Evolutionary conservation across 2,113 vertebrate species (phyloP).

Genomic region (Gallinago paraguaiae): DNA sequence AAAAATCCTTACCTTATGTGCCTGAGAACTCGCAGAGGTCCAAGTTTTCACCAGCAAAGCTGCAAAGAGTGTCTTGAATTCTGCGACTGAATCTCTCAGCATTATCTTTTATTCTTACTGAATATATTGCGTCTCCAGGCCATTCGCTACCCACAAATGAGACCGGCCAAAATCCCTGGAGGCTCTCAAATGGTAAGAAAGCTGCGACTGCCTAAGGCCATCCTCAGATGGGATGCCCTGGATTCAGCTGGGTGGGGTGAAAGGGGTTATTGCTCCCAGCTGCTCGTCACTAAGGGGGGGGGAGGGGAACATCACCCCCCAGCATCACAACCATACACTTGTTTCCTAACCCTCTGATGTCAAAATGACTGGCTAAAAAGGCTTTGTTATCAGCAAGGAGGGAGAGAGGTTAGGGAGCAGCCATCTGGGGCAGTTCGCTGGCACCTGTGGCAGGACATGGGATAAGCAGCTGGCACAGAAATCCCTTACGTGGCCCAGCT

Average conservation of each 20-base stretch:
- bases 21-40: neutral
- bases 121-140: neutral
- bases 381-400: fast-evolving
- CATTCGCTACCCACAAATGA: neutral
- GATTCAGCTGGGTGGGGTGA: neutral
- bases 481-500: neutral
- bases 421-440: neutral
- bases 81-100: neutral
- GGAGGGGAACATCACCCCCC: neutral
- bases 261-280: constrained; percentile 33
- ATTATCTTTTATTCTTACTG: neutral
- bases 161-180: neutral
- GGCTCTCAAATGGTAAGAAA: neutral
- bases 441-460: neutral
- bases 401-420: neutral
- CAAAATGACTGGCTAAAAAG: neutral
- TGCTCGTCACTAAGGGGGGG: neutral
- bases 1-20: fast-evolving
- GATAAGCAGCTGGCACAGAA: neutral
- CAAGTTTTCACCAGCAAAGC: neutral
- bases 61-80: neutral
- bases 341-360: neutral
- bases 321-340: neutral
- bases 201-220: neutral
- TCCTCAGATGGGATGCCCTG: neutral